Percentiles rank a stretch among this genome's conserved stretches.
phyloP scores from a whole-genome alignment of 2,113 vertebrate genomes.

The Tapirus terrestris region DNA sequence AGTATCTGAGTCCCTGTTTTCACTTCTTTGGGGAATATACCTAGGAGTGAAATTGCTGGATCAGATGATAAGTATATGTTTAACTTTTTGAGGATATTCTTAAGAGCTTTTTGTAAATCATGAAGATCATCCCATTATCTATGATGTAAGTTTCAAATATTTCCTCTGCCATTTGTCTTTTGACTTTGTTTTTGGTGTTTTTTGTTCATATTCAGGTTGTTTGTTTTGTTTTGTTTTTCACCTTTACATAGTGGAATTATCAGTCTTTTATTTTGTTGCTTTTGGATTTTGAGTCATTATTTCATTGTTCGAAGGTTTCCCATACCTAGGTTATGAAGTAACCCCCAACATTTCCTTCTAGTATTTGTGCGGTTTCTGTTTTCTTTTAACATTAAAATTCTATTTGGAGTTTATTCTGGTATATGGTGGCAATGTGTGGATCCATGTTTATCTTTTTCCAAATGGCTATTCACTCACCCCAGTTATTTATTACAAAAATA shows the following conservation, averaged over 20 bases:
- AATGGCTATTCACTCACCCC: background rate
- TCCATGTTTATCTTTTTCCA: background rate
- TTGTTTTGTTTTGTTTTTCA: background rate
- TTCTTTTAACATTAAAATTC: background rate
- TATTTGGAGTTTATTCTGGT: background rate
- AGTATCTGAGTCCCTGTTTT: background rate
- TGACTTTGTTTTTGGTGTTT: background rate
- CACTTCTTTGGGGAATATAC: background rate
- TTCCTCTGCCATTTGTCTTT: background rate
- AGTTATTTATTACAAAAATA: background rate
- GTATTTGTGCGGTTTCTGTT: background rate
- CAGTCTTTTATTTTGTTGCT: background rate
- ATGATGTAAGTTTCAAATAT: background rate
- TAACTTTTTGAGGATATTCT: background rate
- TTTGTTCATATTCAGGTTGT: background rate
- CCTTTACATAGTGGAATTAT: background rate
- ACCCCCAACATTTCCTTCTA: background rate
- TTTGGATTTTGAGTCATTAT: slow-evolving; percentile 10
- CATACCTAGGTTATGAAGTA: background rate
- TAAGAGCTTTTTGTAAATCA: background rate
- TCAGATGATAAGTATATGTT: background rate
- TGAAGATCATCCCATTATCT: background rate
- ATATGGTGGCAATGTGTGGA: background rate
- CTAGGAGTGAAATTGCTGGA: background rate
- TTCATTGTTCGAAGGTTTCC: background rate